A percentile compares a stretch with the other conserved stretches of the same genome.
Conservation (phyloP, 2,888 invertebrate genomes). For the Ectropis crepuscularia region DNA sequence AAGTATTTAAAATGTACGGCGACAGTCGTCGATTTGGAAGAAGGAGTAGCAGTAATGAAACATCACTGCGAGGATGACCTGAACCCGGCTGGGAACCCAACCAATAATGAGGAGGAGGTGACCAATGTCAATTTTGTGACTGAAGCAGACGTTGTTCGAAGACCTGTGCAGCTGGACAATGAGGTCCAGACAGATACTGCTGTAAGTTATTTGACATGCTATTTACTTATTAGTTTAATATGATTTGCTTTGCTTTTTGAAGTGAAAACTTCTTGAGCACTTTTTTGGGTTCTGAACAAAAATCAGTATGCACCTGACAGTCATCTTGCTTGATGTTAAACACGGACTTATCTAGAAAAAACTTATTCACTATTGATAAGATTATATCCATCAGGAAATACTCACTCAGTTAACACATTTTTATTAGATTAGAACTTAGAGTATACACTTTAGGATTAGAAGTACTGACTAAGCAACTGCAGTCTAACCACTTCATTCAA, state of each 20-base stretch:
- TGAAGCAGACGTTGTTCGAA: conserved; percentile 46
- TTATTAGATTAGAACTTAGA: no score
- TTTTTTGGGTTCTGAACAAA: no score
- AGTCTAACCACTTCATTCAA: no score
- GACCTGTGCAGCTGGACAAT: conserved; percentile 68
- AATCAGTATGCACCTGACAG: no score
- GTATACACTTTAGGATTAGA: no score
- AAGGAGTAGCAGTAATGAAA: conserved; percentile 51
- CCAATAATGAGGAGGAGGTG: conserved; percentile 40
- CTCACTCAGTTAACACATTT: no score
- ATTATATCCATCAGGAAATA: no score
- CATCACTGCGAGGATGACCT: conserved; percentile 57
- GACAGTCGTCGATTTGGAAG: conserved; percentile 55
- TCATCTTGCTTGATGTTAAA: no score
- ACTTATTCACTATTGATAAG: no score
- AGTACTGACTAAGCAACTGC: no score
- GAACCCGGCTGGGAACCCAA: conserved; percentile 34
- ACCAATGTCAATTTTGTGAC: conserved; percentile 31
- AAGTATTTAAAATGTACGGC: conserved; percentile 64
- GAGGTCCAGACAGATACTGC: conserved; percentile 67
- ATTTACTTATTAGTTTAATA: not conserved
- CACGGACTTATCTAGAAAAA: no score
- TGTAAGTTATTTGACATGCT: conserved; percentile 53
- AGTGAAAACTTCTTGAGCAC: no score
- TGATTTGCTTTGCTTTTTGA: not conserved